phyloP scores from a whole-genome alignment of 2,113 vertebrate genomes.

The Halichoeres trimaculatus region DNA sequence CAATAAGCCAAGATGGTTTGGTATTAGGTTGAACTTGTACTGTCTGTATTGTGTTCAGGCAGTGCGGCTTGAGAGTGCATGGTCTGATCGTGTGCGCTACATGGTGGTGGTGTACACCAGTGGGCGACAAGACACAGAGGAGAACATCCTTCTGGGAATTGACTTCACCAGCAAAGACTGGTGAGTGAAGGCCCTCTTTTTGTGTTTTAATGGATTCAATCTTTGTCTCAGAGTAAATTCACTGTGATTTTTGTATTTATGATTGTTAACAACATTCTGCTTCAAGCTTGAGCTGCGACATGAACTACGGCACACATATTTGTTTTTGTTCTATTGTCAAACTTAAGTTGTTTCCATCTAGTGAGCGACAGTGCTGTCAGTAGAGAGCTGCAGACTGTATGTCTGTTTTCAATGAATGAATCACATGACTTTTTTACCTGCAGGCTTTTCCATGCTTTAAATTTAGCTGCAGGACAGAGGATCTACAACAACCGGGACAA shows the following conservation, averaged over 20 bases:
- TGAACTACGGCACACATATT: too few relatives aligned
- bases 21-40: background rate
- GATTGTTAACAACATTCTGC: too few relatives aligned
- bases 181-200: conserved; percentile 66
- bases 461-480: too few relatives aligned
- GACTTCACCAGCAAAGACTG: conserved; percentile 97
- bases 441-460: too few relatives aligned
- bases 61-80: conserved; percentile 93
- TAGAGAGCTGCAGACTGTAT: too few relatives aligned
- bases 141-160: conserved; percentile 95
- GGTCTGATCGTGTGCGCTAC: conserved; percentile 94
- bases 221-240: too few relatives aligned
- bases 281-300: background rate
- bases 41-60: conserved; percentile 81
- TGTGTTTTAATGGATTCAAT: background rate
- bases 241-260: too few relatives aligned
- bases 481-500: too few relatives aligned
- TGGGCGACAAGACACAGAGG: conserved; percentile 95
- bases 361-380: too few relatives aligned
- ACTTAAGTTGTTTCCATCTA: too few relatives aligned
- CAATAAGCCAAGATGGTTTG: background rate
- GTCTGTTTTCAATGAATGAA: background rate
- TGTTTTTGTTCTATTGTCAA: too few relatives aligned
- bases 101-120: conserved; percentile 98
- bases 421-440: too few relatives aligned